Base-by-base conservation (phyloP, 2,113 vertebrate species). In the Typhlomys cinereus region DNA sequence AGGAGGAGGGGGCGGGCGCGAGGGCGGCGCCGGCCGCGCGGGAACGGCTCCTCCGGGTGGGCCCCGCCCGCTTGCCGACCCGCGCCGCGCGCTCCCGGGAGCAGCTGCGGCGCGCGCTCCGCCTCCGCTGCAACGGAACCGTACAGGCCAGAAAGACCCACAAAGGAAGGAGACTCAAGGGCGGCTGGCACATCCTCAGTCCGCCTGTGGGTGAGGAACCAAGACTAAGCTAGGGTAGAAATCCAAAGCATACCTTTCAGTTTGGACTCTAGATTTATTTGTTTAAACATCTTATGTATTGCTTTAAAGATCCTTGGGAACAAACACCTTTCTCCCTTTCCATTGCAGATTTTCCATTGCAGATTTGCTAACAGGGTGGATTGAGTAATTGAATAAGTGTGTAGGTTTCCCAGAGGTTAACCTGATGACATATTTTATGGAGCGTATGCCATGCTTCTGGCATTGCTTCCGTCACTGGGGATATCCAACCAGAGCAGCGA, bases 121-220 rank as follows among this genome's bases (percentile, higher is more conserved):
- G 62, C 71, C 85, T 27, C 67, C 23, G 74, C 67, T 73, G 71
- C 87, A 73, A 64, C 92, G 76, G 36, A 57, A 61, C 27, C 70
- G 85, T 92, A 88, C 94, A 44, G 90, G 48, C 48, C 41, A 1
- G 23, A 61, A 9, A 59, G 48, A n/a, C n/a, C 82, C 69, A 96
- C 95, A 97, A 96, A 96, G 97, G 95, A 96, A 96, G 96, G 97
- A 93, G 95, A 85, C 17, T 94, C 95, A 97, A 96, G 96, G 96
- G 95, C 95, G 96, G 78, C 57, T 31, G 80, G 89, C 80, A 1
- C 71, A 64, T 84, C 95, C 75, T 31, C 13, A 44, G 62, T 36
- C 62, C 64, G 74, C 59, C 48, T 48, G 62, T 39, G 71, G 0
- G 17, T 8, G 67, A 75, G 31, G 39, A 34, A 14, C 15, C 27